Conservation (phyloP, 2,888 invertebrate species). For the Halictus ligatus region DNA sequence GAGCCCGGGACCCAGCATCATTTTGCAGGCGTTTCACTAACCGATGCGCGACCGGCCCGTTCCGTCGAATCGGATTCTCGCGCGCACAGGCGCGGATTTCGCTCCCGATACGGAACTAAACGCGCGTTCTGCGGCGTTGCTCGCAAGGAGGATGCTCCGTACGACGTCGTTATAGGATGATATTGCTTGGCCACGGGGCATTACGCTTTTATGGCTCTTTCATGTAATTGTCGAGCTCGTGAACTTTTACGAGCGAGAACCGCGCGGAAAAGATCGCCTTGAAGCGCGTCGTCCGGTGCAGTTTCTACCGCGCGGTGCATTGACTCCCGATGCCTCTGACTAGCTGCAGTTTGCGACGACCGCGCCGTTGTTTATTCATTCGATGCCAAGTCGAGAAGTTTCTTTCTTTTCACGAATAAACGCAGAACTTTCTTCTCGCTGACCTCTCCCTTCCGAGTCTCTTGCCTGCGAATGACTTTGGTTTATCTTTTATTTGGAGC, state of each 20-base stretch:
- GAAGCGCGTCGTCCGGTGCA: slow-evolving; percentile 51
- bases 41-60: neutral
- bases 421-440: neutral
- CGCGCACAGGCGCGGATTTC: slow-evolving; percentile 40
- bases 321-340: slow-evolving; percentile 26
- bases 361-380: slow-evolving; percentile 11
- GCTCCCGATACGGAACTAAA: slow-evolving; percentile 38
- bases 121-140: neutral
- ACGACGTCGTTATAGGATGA: slow-evolving; percentile 69
- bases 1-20: neutral
- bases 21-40: neutral
- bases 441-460: neutral
- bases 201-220: slow-evolving; percentile 83
- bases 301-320: slow-evolving; percentile 31
- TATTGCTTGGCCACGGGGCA: slow-evolving; percentile 71
- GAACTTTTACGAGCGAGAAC: slow-evolving; percentile 81
- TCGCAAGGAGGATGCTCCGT: slow-evolving; percentile 28
- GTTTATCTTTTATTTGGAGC: neutral
- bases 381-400: neutral
- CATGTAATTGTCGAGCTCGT: slow-evolving; percentile 83
- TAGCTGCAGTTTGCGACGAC: neutral
- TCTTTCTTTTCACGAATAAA: neutral
- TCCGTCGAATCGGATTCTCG: neutral
- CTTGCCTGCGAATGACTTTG: neutral
- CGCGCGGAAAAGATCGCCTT: slow-evolving; percentile 74